Base-by-base conservation (phyloP, 1,140 invertebrate genomes). In the Eupeodes corollae region DNA sequence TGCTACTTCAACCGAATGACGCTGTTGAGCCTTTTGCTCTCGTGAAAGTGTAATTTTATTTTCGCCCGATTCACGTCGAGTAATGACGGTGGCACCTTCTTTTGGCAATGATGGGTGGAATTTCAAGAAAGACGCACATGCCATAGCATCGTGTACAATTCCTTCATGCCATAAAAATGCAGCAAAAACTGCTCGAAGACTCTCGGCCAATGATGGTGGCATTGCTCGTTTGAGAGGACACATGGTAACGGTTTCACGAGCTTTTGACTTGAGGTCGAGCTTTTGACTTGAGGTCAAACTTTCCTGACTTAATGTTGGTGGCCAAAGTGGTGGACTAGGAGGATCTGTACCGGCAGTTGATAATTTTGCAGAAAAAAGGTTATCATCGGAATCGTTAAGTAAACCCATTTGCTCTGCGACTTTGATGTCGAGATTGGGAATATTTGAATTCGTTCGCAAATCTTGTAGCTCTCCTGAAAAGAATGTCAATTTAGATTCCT, bases 91-190 rank as follows among this genome's bases (percentile, higher is more conserved):
- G 15, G 83, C 81, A 5, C 84, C 84, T 56, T 87, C 77, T 58
- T 90, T 90, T 6, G 86, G 84, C 46, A 94, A 69, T 15, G 80
- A 80, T 6, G 91, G 91, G 68, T 96, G 91, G 64, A 97, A 97
- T 70, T 95, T 95, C 0, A 98, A 72, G 63, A 92, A 98, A 5
- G 92, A 91, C 1, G 93, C 91, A 63, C 91, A 94, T 0, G 93
- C 91, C 84, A 98, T 97, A 6, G 92, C 92, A 68, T 98, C 94
- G 65, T 96, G 91, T 0, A 96, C 90, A 37, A 98, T 86, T 2
- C 78, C 92, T 75, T 97, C 92, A 68, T 98, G 94, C 93, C 93
- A 98, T 2, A 98, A 69, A 58, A 97, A 85, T 1, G 94, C 91
- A 1, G 93, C 92, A 71, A 98, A 99, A 0, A 96, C 86, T 0